Percentiles rank a stretch among this genome's conserved stretches.
phyloP scores from a whole-genome alignment of 2,888 invertebrate genomes.

The Graphium colonna region DNA sequence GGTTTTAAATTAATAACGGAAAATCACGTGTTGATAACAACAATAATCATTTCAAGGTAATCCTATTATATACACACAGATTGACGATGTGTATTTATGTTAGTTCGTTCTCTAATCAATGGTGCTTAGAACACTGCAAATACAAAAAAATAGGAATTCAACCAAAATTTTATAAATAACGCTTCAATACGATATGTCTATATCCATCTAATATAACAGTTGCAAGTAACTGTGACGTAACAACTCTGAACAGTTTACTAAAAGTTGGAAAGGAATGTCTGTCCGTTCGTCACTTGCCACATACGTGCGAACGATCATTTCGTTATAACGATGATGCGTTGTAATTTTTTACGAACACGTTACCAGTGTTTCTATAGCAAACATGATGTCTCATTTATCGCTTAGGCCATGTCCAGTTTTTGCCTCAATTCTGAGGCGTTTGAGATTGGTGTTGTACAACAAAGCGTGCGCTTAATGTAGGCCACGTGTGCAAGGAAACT shows the following conservation, averaged over 20 bases:
- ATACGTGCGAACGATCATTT: constrained; percentile 6
- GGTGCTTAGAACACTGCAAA: no score
- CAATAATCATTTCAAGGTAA: no score
- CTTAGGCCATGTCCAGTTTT: not conserved
- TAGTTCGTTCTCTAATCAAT: no score
- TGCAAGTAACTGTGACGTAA: no score
- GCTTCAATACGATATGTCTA: no score
- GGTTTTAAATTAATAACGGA: no score
- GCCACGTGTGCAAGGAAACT: not conserved
- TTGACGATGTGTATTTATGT: no score
- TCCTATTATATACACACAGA: no score
- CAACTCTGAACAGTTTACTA: not conserved
- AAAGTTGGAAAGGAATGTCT: not conserved
- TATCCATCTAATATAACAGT: no score
- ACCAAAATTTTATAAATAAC: no score
- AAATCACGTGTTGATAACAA: no score
- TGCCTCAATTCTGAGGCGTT: constrained; percentile 2
- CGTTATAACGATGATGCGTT: constrained; percentile 11
- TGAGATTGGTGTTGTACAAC: not conserved
- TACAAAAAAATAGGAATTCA: no score
- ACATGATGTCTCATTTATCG: constrained; percentile 21
- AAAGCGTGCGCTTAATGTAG: not conserved
- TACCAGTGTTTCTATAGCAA: constrained; percentile 14
- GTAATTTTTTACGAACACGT: constrained; percentile 21
- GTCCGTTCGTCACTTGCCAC: constrained; percentile 3